phyloP scores from a whole-genome alignment of 2,888 invertebrate species.

The Synergus japonicus region DNA sequence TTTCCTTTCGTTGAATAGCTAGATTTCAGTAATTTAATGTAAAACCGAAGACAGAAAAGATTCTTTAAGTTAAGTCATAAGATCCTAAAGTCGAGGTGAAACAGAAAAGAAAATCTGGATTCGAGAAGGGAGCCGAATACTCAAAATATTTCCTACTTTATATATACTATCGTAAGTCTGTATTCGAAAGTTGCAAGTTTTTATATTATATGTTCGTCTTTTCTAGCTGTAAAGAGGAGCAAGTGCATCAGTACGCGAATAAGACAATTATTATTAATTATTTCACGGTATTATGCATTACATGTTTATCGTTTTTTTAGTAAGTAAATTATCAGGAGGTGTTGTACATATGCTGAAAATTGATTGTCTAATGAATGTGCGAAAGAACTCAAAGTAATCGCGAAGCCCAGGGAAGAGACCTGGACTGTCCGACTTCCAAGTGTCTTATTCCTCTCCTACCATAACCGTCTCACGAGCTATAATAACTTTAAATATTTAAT shows the following conservation, averaged over 20 bases:
- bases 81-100: background rate
- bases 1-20: conserved; percentile 59
- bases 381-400: conserved; percentile 68
- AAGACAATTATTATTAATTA: conserved; percentile 53
- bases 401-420: conserved; percentile 64
- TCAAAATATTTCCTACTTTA: conserved; percentile 76
- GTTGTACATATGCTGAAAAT: conserved; percentile 52
- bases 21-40: conserved; percentile 53
- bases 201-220: conserved; percentile 73
- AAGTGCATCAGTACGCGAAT: conserved; percentile 28
- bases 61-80: background rate
- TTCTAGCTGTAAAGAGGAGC: conserved; percentile 59
- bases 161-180: conserved; percentile 68
- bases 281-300: conserved; percentile 47
- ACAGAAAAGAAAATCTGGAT: conserved; percentile 44
- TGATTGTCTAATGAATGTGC: conserved; percentile 56
- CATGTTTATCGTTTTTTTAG: conserved; percentile 52
- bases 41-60: background rate
- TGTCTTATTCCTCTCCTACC: conserved; percentile 71
- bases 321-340: conserved; percentile 67
- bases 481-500: conserved; percentile 20
- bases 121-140: conserved; percentile 69
- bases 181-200: conserved; percentile 57
- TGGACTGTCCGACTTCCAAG: conserved; percentile 73
- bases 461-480: conserved; percentile 67